A percentile compares a stretch with the other conserved stretches of the same genome.
Conservation (phyloP, 2,888 invertebrate species). For the Stictocephala bisonia region DNA sequence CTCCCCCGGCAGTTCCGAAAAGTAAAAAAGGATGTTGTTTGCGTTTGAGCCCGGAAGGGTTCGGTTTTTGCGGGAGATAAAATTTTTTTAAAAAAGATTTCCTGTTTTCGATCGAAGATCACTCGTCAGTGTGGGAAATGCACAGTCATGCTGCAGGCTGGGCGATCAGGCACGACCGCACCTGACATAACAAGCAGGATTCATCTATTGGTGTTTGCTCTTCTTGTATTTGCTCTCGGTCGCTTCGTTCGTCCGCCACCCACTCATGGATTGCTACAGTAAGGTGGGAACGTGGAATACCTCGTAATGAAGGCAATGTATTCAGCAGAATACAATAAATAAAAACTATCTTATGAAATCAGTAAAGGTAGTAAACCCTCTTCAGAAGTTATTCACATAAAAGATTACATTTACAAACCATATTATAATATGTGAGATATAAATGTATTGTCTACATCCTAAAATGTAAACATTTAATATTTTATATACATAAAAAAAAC, state of each 20-base stretch:
- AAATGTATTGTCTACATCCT: too few species aligned
- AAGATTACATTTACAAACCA: too few species aligned
- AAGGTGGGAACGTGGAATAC: too few species aligned
- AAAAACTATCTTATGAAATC: too few species aligned
- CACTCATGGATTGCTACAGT: too few species aligned
- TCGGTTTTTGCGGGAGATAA: constrained; percentile 20
- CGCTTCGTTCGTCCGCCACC: constrained; percentile 2
- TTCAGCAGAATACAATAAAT: too few species aligned
- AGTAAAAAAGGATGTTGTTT: constrained; percentile 43
- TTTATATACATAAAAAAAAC: too few species aligned
- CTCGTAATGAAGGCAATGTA: too few species aligned
- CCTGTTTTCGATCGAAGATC: background rate
- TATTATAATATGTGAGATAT: too few species aligned
- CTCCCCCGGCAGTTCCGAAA: constrained; percentile 32
- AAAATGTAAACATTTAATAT: too few species aligned
- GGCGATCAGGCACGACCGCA: constrained; percentile 1
- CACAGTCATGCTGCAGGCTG: background rate
- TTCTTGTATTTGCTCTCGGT: constrained; percentile 12
- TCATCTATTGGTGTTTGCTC: constrained; percentile 38
- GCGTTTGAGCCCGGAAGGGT: constrained; percentile 45
- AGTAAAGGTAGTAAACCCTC: too few species aligned
- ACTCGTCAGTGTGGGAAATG: background rate
- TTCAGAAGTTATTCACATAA: too few species aligned
- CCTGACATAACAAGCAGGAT: constrained; percentile 38
- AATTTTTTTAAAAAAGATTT: constrained; percentile 33